These are phyloP conservation scores for Rhogogaster chlorosoma DNA, from an alignment of 2,888 invertebrate genomes.

Conservation along the genomic window DNA sequence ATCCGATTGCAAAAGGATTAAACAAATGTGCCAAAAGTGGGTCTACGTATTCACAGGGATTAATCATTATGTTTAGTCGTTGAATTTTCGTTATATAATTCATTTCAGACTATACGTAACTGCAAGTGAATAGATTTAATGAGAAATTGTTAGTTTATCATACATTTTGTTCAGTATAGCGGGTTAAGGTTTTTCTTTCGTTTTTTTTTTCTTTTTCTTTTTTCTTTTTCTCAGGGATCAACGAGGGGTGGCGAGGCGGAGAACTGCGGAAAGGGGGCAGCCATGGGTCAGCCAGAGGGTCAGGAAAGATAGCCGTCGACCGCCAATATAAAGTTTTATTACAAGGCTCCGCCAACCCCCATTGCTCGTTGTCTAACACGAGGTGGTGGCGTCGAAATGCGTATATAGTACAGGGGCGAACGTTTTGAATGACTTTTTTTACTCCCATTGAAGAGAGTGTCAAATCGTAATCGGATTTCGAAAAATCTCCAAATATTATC, in stretches of 20 bases:
- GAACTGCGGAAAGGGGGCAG: background rate
- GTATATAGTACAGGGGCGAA: background rate
- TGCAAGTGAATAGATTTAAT: background rate
- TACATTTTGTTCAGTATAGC: conserved; percentile 17
- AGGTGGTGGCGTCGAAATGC: conserved; percentile 9
- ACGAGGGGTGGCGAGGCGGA: background rate
- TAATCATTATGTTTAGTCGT: background rate
- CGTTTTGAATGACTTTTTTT: conserved; percentile 2
- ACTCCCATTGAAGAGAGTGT: background rate
- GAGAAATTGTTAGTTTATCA: conserved; percentile 25
- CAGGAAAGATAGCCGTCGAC: conserved; percentile 40
- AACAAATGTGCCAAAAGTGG: background rate
- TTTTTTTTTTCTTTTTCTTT: background rate
- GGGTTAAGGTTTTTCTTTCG: background rate
- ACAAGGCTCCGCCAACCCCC: conserved; percentile 53
- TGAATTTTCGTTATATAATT: background rate
- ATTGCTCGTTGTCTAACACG: conserved; percentile 24
- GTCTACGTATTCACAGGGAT: background rate
- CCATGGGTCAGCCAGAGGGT: conserved; percentile 35
- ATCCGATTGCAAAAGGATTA: background rate
- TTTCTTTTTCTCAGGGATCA: conserved; percentile 6
- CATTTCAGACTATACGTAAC: background rate
- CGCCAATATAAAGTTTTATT: conserved; percentile 60
- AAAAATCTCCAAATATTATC: too few species aligned
- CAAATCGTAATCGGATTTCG: background rate